phyloP scores from a whole-genome alignment of 2,113 vertebrate species.

The Tamias sibiricus region DNA sequence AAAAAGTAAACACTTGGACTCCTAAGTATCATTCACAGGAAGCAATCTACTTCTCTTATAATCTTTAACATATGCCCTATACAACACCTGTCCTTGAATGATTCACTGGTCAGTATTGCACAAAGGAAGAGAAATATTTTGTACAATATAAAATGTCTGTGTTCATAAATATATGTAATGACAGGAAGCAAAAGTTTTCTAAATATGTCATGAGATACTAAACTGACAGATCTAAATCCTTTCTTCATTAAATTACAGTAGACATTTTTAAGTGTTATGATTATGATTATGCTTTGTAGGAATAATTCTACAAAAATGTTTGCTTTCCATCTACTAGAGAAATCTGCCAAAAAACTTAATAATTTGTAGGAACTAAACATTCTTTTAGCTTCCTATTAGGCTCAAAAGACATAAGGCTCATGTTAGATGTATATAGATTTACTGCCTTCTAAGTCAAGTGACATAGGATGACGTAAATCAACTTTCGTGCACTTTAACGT shows the following conservation, averaged over 20 bases:
- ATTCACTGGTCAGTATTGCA: neutral
- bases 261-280: neutral
- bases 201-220: neutral
- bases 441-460: neutral
- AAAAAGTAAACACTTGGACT: neutral
- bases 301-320: neutral
- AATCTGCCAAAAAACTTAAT: neutral
- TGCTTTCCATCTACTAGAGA: neutral
- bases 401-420: neutral
- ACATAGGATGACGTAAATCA: neutral
- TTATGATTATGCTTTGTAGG: neutral
- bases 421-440: neutral
- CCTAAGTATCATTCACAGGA: neutral
- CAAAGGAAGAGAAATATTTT: neutral
- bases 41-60: neutral
- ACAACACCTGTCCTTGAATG: neutral
- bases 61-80: neutral
- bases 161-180: neutral
- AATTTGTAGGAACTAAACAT: neutral
- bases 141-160: neutral
- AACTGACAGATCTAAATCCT: neutral
- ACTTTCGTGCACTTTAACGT: neutral
- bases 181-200: neutral
- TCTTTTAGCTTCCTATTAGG: neutral
- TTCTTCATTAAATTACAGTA: constrained; percentile 10